A percentile compares a stretch with the other conserved stretches of the same genome.
phyloP scores from a whole-genome alignment of 2,888 invertebrate species.

The Drosophila paranaensis region DNA sequence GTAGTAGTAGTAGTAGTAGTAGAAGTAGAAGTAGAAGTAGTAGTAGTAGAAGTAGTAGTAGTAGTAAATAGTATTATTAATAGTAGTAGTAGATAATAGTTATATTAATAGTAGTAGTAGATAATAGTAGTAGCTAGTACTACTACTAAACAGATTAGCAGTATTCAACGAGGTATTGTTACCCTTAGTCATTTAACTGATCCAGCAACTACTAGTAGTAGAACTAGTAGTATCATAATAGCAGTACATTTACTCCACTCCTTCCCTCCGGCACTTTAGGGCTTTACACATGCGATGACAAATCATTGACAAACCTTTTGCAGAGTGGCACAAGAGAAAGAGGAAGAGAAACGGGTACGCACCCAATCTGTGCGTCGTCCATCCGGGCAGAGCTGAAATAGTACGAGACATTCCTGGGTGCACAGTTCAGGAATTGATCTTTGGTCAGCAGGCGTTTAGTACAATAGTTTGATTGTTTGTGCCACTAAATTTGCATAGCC shows the following conservation, averaged over 20 bases:
- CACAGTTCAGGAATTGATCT: constrained; percentile 63
- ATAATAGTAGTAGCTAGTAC: too few relatives aligned
- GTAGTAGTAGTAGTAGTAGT: too few relatives aligned
- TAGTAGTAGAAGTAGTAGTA: too few relatives aligned
- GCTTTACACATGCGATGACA: constrained; percentile 1
- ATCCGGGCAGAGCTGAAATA: constrained; percentile 26
- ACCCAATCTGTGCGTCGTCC: constrained; percentile 14
- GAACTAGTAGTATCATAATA: not conserved
- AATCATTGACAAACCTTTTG: constrained; percentile 3
- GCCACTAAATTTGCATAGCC: constrained; percentile 69
- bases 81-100: too few relatives aligned
- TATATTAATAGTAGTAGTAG: too few relatives aligned
- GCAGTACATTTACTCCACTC: not conserved
- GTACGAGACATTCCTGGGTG: constrained; percentile 31
- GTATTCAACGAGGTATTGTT: too few relatives aligned
- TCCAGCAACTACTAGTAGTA: not conserved
- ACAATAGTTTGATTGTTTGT: constrained; percentile 65
- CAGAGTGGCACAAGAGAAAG: not conserved
- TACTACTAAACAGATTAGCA: too few relatives aligned
- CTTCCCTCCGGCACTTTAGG: not conserved
- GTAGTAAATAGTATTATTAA: not conserved
- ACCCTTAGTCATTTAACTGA: too few relatives aligned
- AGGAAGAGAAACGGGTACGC: not conserved
- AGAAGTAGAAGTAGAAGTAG: too few relatives aligned
- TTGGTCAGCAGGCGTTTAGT: constrained; percentile 67